Base-by-base conservation (phyloP, 2,113 vertebrate species). In the Steatornis caripensis region DNA sequence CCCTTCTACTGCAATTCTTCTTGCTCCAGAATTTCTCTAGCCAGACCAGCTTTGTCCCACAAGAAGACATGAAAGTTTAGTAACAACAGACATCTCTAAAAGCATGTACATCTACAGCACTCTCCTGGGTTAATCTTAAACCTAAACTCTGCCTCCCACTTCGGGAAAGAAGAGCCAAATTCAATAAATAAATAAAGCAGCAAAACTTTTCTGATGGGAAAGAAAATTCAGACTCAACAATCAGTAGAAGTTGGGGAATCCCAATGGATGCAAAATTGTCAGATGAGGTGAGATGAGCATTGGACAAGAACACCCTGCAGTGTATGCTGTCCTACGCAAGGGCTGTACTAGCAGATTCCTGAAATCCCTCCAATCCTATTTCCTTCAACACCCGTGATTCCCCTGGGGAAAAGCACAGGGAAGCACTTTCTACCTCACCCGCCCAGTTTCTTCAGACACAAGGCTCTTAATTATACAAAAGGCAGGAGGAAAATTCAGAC, bases 341-440 rank as follows among this genome's bases (percentile, higher is more conserved):
- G 34, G 37, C 83, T 68, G 79, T 39, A 71, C 39, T 48, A 79
- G 36, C 16, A 20, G 3, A n/a, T 79, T 78, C 65, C 81, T 87
- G 86, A 95, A 96, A 84, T 79, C 62, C n/a, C 53, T 87, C 74
- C 87, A 95, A 30, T n/a, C 53, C 55, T 69, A 36, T 53, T 94
- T 95, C 69, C 81, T 92, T 77, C 5, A 1, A 84, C 87, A 93
- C 77, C 84, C 93, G 69, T 16, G 75, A 88, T 84, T 95, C 79
- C 92, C 83, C 88, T 18, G 24, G 84, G 84, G 61, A 89, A 82
- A 79, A 89, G 30, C 2, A 0, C 9, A 70, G 21, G 74, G 91
- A 79, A 89, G 61, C 65, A 82, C 69, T 84, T 93, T 84, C 80
- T 74, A 69, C 74, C 84, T 93, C 57, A 75, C 57, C 74, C 81